Evolutionary conservation across 2,113 vertebrate genomes (phyloP).

Genomic region (Taxidea taxus): DNA sequence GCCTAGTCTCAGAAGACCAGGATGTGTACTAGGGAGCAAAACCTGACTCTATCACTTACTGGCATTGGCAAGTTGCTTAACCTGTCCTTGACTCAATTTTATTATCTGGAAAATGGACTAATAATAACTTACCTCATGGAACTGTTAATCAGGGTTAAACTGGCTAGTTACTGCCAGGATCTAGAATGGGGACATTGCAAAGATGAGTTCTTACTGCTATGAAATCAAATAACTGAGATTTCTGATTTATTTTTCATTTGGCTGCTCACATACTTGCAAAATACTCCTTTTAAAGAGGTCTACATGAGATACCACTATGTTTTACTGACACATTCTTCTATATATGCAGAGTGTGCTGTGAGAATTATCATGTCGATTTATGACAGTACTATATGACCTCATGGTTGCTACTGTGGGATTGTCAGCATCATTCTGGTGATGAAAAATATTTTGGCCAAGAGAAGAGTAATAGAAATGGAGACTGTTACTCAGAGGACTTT

Average conservation of each 20-base stretch:
- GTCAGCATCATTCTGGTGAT: background rate
- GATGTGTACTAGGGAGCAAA: background rate
- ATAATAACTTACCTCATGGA: background rate
- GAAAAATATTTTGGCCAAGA: background rate
- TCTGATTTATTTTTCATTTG: background rate
- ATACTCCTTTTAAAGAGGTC: background rate
- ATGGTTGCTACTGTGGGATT: too few relatives aligned
- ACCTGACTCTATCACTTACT: background rate
- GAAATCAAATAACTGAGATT: background rate
- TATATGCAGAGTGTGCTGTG: background rate
- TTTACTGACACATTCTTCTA: background rate
- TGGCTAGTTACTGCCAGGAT: background rate
- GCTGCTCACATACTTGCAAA: background rate
- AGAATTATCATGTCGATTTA: background rate
- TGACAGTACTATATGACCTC: background rate
- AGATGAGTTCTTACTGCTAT: background rate
- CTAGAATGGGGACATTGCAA: background rate
- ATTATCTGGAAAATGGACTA: background rate
- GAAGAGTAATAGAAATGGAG: background rate
- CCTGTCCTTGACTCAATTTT: background rate
- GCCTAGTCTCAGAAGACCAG: background rate
- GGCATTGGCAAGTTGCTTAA: background rate
- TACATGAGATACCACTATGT: fast-evolving
- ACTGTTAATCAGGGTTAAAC: background rate
- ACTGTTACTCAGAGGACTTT: background rate